Base-by-base conservation (phyloP, 2,888 invertebrate species). In the Lithophane socia region DNA sequence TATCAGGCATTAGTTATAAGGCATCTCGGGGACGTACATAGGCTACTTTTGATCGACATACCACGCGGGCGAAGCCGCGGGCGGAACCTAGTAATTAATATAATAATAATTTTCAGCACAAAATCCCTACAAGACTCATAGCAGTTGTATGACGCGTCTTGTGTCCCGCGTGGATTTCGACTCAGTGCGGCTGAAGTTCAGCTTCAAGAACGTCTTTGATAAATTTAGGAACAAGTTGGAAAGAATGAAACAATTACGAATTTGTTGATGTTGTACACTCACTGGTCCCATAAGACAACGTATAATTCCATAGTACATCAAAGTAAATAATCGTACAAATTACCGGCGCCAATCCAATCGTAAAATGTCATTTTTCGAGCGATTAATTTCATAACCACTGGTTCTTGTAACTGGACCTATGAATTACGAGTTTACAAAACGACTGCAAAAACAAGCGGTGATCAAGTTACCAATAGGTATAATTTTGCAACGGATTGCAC, bases 321-420 rank as follows among this genome's bases (percentile, higher is more conserved):
- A 47, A 81, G 13, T 65, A 58, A 58, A 56, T 64, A 37, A 81
- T 69, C 12, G 12, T 58, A 24, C 42, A 52, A 44, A 24, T 37
- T 56, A 58, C 18, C 18, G 52, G 49, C 29, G 37, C 52, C 67
- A 37, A 68, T 18, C 3, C 29, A 68, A 63, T 64, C 49, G 13
- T 58, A 81, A 75, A 82, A 65, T 60, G 13, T 54, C 29, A 82
- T 75, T 75, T 24, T 13, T 8, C 10, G 9, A 42, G 64, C 52
- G 42, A 75, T 80, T 54, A 60, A 82, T 60, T 54, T 37, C 52
- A 68, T 67, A 80, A 76, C 60, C n/a, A 69, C 42, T 29, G 47
- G 56, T 21, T 58, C n/a, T 29, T 68, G 47, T 82, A 60, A 76
- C 65, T 66, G 29, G 58, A 82, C 29, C 58, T 65, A 61, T 42